Percentiles rank a stretch among this genome's conserved stretches.
Conservation (phyloP, 2,113 vertebrate genomes). For the Mormoops blainvillei region DNA sequence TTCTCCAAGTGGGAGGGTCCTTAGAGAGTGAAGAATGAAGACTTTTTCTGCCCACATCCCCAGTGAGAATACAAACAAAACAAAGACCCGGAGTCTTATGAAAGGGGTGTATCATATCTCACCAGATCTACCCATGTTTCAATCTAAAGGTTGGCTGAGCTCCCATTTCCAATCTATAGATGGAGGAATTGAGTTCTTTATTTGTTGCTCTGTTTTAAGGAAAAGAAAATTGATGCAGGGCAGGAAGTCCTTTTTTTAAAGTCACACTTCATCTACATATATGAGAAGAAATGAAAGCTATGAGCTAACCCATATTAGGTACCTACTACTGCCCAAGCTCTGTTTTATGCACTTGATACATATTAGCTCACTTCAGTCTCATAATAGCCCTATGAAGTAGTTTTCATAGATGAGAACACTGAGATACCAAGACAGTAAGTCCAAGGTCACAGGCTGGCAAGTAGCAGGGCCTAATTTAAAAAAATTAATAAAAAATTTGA, state of each 20-base stretch:
- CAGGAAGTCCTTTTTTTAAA: neutral
- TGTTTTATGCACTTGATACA: neutral
- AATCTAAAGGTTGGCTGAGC: neutral
- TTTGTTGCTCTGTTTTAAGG: neutral
- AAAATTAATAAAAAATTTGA: no score
- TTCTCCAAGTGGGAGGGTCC: neutral
- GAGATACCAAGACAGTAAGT: neutral
- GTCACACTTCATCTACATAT: neutral
- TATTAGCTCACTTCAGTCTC: neutral
- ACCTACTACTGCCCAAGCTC: neutral
- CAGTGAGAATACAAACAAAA: neutral
- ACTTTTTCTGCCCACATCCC: neutral
- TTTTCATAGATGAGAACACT: neutral
- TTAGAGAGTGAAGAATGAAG: neutral
- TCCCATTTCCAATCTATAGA: neutral
- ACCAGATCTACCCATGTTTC: neutral
- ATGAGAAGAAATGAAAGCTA: neutral
- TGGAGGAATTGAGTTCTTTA: neutral
- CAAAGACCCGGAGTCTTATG: neutral
- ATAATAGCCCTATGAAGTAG: neutral
- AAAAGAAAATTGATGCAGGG: neutral
- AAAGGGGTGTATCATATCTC: neutral
- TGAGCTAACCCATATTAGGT: neutral
- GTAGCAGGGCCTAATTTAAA: neutral
- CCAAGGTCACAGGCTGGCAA: neutral